Evolutionary conservation across 2,113 vertebrate genomes (phyloP).

Genomic region (Ceyx melanurus): DNA sequence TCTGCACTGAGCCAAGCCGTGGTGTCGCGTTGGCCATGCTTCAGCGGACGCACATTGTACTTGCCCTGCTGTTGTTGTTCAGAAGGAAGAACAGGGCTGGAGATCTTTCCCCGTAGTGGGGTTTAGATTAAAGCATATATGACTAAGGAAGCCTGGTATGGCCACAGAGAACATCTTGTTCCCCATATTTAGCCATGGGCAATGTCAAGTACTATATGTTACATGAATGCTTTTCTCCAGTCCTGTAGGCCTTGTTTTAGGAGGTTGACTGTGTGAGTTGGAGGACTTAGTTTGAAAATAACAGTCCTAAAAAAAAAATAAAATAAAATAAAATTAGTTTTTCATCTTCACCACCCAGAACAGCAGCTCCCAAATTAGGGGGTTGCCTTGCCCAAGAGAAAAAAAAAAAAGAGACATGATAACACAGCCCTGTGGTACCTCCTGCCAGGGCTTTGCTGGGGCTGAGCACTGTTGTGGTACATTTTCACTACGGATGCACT

Average conservation of each 20-base stretch:
- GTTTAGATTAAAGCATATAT: slow-evolving; percentile 51
- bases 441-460: background rate
- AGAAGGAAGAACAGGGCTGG: background rate
- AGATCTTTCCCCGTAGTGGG: background rate
- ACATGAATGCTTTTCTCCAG: background rate
- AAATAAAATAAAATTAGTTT: background rate
- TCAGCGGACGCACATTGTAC: background rate
- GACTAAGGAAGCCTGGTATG: slow-evolving; percentile 63
- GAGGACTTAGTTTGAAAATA: slow-evolving; percentile 13
- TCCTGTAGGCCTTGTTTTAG: slow-evolving; percentile 54
- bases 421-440: background rate
- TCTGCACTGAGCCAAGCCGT: background rate
- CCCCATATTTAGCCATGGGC: slow-evolving; percentile 52
- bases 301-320: background rate
- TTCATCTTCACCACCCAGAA: background rate
- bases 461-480: background rate
- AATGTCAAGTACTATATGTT: slow-evolving; percentile 68
- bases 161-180: slow-evolving; percentile 70
- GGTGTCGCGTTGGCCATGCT: slow-evolving; percentile 16
- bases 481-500: background rate
- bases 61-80: background rate
- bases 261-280: background rate
- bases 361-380: background rate
- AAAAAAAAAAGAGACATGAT: background rate
- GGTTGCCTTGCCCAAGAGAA: background rate